Percentiles rank a stretch among this genome's conserved stretches.
These are phyloP conservation scores for Chrysolina oricalcia DNA, from an alignment of 2,888 invertebrate genomes.

Conservation along the genomic window DNA sequence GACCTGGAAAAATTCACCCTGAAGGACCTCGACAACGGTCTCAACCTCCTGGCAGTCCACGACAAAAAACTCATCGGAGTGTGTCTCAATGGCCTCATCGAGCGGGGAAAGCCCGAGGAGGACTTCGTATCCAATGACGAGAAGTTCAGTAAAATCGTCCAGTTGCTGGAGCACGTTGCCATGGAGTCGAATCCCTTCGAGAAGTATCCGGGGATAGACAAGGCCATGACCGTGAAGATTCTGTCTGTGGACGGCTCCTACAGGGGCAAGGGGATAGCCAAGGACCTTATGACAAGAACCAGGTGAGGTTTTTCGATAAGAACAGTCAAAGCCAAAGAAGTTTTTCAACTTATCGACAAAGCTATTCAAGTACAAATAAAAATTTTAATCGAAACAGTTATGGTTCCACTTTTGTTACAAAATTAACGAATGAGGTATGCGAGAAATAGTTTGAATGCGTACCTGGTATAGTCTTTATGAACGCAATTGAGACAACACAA, in stretches of 20 bases:
- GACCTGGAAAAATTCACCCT: slow-evolving; percentile 79
- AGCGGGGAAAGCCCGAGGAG: slow-evolving; percentile 60
- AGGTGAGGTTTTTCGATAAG: slow-evolving; percentile 72
- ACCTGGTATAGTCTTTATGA: too few species aligned
- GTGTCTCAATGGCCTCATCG: slow-evolving; percentile 64
- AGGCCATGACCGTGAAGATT: slow-evolving; percentile 78
- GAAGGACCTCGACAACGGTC: slow-evolving; percentile 75
- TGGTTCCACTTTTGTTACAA: too few species aligned
- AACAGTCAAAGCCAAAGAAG: too few species aligned
- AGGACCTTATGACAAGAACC: slow-evolving; percentile 76
- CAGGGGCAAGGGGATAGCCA: slow-evolving; percentile 80
- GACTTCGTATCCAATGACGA: slow-evolving; percentile 68
- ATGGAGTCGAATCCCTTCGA: slow-evolving; percentile 75
- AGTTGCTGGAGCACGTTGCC: slow-evolving; percentile 76
- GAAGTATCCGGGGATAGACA: slow-evolving; percentile 75
- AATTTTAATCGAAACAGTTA: too few species aligned
- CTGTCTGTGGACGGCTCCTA: slow-evolving; percentile 79
- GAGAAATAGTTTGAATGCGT: too few species aligned
- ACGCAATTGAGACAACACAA: too few species aligned
- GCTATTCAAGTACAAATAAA: too few species aligned
- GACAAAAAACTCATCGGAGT: slow-evolving; percentile 74
- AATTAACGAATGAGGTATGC: too few species aligned
- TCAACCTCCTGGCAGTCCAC: slow-evolving; percentile 78
- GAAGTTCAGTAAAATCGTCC: slow-evolving; percentile 79
- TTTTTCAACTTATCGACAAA: too few species aligned